A percentile compares a stretch with the other conserved stretches of the same genome.
phyloP scores from a whole-genome alignment of 2,797 vertebrate species.

The Mus minutoides region DNA sequence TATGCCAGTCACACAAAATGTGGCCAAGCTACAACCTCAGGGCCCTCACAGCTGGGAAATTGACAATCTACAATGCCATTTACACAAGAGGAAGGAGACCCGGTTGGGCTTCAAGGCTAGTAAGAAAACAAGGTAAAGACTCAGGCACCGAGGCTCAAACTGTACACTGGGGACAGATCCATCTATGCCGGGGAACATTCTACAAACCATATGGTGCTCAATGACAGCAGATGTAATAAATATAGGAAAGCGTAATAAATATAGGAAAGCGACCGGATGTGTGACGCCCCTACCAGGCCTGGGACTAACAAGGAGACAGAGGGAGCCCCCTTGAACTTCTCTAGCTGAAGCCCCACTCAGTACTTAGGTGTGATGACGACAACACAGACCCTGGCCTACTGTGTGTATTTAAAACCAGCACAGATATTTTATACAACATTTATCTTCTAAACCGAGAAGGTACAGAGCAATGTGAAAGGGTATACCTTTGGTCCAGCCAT shows the following conservation, averaged over 20 bases:
- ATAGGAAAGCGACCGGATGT: not conserved
- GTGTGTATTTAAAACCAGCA: not conserved
- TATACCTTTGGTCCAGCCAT: conserved; percentile 90
- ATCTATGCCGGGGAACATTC: fast-evolving
- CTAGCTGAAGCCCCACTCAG: fast-evolving
- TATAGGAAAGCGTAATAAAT: fast-evolving
- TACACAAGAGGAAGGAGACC: not conserved
- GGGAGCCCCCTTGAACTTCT: too few species aligned
- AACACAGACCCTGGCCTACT: not conserved
- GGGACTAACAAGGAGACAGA: not conserved
- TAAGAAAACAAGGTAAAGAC: not conserved
- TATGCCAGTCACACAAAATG: too few species aligned
- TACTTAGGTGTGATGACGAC: not conserved
- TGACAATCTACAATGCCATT: fast-evolving
- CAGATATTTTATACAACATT: not conserved
- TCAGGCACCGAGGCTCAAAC: fast-evolving
- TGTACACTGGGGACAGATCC: fast-evolving
- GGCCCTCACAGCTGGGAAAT: not conserved
- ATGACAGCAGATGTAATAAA: not conserved
- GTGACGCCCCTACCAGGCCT: not conserved
- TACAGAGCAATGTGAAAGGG: not conserved
- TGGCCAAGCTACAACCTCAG: not conserved
- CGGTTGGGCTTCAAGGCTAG: not conserved
- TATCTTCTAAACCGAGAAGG: not conserved
- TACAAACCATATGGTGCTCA: fast-evolving